phyloP scores from a whole-genome alignment of 2,888 invertebrate genomes.

The Gastracanthus pulcherrimus region DNA sequence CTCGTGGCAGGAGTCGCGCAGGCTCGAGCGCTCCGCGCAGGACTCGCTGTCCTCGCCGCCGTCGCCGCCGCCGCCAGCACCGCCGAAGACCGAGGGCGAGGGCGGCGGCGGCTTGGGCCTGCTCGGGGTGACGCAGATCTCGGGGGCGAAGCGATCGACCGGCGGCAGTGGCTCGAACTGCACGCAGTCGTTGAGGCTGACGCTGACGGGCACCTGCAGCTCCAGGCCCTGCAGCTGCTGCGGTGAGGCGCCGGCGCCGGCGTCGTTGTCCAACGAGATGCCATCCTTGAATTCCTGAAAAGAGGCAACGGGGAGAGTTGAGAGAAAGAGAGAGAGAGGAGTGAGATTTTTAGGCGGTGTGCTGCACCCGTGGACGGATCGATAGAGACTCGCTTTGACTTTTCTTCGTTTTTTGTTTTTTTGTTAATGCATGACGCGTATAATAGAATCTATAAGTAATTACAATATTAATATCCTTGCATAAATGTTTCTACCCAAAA shows the following conservation, averaged over 20 bases:
- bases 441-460: no score
- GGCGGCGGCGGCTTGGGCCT: slow-evolving; percentile 70
- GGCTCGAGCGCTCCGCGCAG: slow-evolving; percentile 62
- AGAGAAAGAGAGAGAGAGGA: no score
- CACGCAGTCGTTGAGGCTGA: slow-evolving; percentile 66
- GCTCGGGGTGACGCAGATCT: slow-evolving; percentile 55
- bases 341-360: no score
- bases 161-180: slow-evolving; percentile 73
- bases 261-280: slow-evolving; percentile 67
- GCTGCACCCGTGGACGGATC: no score
- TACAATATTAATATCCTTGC: no score
- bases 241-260: slow-evolving; percentile 67
- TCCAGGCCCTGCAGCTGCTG: slow-evolving; percentile 70
- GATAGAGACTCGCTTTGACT: no score
- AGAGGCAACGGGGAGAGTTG: no score
- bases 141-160: slow-evolving; percentile 68
- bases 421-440: no score
- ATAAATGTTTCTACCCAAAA: no score
- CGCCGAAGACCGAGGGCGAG: slow-evolving; percentile 53
- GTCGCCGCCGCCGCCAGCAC: no score
- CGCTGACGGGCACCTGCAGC: slow-evolving; percentile 69
- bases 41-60: slow-evolving; percentile 65
- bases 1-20: slow-evolving; percentile 67
- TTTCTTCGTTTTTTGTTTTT: no score
- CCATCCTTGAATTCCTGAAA: slow-evolving; percentile 75